Conservation (phyloP, 2,888 invertebrate species). For the Nysson spinosus region DNA sequence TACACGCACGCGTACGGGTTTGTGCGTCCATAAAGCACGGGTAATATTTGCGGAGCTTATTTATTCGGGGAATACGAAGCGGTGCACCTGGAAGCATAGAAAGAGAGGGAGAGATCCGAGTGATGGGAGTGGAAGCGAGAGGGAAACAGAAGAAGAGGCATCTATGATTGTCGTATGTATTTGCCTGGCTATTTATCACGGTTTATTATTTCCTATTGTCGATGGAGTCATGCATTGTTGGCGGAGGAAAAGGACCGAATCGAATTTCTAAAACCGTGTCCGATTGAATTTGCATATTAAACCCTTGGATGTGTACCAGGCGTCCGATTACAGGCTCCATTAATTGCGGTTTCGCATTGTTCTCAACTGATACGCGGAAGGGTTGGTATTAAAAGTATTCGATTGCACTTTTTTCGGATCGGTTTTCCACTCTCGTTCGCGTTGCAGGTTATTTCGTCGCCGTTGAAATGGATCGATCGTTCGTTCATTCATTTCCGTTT, state of each 20-base stretch:
- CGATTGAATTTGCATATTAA: constrained; percentile 76
- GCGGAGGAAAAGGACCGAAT: constrained; percentile 64
- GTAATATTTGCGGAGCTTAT: constrained; percentile 66
- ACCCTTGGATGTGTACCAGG: constrained; percentile 43
- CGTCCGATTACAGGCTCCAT: constrained; percentile 71
- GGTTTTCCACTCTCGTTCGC: background rate
- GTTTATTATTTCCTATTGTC: constrained; percentile 78
- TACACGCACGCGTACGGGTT: constrained; percentile 23
- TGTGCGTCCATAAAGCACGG: constrained; percentile 34
- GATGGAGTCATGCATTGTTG: constrained; percentile 72
- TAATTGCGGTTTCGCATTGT: constrained; percentile 64
- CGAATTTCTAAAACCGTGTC: constrained; percentile 76
- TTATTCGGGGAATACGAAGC: constrained; percentile 68
- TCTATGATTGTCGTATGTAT: constrained; percentile 66
- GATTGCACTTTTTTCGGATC: constrained; percentile 3
- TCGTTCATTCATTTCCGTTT: no score
- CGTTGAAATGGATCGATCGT: no score
- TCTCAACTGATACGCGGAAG: constrained; percentile 28
- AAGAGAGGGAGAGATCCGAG: constrained; percentile 7
- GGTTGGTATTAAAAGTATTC: constrained; percentile 11
- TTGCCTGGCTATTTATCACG: constrained; percentile 77
- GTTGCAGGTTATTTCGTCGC: no score
- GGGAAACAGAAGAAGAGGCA: constrained; percentile 20
- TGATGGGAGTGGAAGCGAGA: constrained; percentile 12
- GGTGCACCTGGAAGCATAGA: constrained; percentile 66